Evolutionary conservation across 2,888 invertebrate genomes (phyloP).

Genomic region (Melieria picta): DNA sequence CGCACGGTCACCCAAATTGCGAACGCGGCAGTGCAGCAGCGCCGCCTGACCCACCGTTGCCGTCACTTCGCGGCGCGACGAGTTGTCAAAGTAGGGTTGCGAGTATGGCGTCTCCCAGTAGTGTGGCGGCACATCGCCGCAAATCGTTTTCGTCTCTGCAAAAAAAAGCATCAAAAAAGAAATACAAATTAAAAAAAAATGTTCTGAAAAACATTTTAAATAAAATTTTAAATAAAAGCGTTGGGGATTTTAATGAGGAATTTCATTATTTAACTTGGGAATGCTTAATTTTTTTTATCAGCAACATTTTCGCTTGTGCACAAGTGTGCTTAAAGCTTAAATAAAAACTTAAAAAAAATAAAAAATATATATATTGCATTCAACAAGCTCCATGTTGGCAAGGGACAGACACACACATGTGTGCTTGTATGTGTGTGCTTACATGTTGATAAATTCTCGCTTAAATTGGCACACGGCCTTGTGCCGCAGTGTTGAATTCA

Average conservation of each 20-base stretch:
- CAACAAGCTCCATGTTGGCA: no score
- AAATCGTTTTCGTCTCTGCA: conserved; percentile 62
- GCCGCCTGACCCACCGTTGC: conserved; percentile 89
- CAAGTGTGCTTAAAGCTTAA: neutral
- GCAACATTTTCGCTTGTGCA: neutral
- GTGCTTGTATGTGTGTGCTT: neutral
- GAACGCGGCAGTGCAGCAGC: conserved; percentile 84
- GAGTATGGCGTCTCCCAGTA: conserved; percentile 74
- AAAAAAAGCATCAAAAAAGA: conserved; percentile 25
- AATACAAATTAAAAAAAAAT: conserved; percentile 13
- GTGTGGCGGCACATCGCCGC: conserved; percentile 65
- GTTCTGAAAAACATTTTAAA: neutral
- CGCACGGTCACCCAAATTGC: conserved; percentile 88
- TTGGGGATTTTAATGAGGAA: conserved; percentile 19
- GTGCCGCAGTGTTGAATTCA: neutral
- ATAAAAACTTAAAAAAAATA: no score
- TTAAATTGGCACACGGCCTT: neutral
- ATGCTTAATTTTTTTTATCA: neutral
- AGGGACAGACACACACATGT: neutral
- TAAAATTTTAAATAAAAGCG: conserved; percentile 8
- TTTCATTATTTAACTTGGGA: conserved; percentile 22
- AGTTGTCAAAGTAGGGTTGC: conserved; percentile 90
- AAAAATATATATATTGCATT: neutral
- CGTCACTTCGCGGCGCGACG: conserved; percentile 83
- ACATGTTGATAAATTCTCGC: neutral